A percentile compares a stretch with the other conserved stretches of the same genome.
Evolutionary conservation across 1,140 invertebrate species (phyloP).

Genomic region (Archivesica marissinica): DNA sequence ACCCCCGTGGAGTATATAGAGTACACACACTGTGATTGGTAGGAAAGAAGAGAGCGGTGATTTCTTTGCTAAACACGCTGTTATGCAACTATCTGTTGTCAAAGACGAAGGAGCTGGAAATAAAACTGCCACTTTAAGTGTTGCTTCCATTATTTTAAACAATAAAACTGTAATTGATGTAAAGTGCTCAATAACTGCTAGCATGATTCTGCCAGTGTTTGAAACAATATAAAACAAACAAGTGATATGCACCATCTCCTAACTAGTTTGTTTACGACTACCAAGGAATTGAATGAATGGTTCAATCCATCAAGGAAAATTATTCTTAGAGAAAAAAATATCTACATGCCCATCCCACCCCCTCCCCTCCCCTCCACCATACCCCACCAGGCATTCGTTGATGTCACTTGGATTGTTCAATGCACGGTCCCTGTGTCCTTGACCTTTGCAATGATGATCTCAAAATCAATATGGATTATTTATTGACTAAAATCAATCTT

Average conservation of each 20-base stretch:
- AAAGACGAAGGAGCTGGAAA: background rate
- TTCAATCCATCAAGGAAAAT: background rate
- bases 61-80: background rate
- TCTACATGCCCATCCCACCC: no score
- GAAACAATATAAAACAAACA: background rate
- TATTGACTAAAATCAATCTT: no score
- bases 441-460: no score
- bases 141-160: background rate
- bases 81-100: background rate
- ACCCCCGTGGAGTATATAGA: background rate
- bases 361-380: background rate
- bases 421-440: no score
- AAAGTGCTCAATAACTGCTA: background rate
- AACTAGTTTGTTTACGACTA: background rate
- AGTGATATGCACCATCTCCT: background rate
- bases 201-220: background rate
- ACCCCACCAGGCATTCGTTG: no score
- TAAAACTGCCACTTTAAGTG: constrained; percentile 6
- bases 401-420: no score
- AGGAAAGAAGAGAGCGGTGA: background rate
- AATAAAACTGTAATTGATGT: background rate
- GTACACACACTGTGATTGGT: background rate
- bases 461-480: no score
- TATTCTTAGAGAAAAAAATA: no score
- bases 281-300: background rate